These are phyloP conservation scores for Paragorgia papillata DNA, from an alignment of 92 coral and sea anemone species.

Conservation along the genomic window DNA sequence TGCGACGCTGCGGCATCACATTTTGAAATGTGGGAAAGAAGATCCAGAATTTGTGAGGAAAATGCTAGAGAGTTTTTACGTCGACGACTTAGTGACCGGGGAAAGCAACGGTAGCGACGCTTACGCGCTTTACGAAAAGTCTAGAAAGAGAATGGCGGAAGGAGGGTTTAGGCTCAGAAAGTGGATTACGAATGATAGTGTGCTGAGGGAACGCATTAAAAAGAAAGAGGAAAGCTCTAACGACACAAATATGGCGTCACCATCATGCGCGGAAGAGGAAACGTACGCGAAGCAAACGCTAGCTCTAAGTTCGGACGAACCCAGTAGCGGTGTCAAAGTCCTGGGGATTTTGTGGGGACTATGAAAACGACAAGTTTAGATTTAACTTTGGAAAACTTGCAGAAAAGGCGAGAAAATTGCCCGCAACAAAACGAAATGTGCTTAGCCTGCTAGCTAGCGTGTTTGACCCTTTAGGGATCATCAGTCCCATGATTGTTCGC, in stretches of 20 bases:
- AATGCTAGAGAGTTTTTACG: constrained; percentile 44
- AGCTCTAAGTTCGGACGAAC: too few relatives aligned
- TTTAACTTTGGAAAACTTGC: constrained; percentile 8
- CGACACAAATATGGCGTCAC: neutral
- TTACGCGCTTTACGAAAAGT: too few relatives aligned
- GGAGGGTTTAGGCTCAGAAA: constrained; percentile 16
- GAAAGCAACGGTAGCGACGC: neutral
- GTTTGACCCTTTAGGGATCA: neutral
- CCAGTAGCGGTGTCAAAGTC: neutral
- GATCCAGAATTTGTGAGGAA: too few relatives aligned
- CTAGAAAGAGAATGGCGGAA: constrained; percentile 7
- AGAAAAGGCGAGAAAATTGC: neutral
- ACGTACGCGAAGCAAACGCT: neutral
- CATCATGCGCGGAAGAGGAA: neutral
- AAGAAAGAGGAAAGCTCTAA: too few relatives aligned
- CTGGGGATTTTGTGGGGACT: neutral
- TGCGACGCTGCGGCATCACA: too few relatives aligned
- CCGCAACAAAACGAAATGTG: constrained; percentile 1
- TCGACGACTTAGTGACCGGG: constrained; percentile 53
- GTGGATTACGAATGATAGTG: neutral
- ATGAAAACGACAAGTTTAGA: neutral
- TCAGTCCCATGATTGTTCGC: neutral
- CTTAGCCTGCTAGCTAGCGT: neutral
- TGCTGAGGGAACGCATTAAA: too few relatives aligned
- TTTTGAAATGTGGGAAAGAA: too few relatives aligned